Base-by-base conservation (phyloP, 2,113 vertebrate species). In the Enhydra lutris region DNA sequence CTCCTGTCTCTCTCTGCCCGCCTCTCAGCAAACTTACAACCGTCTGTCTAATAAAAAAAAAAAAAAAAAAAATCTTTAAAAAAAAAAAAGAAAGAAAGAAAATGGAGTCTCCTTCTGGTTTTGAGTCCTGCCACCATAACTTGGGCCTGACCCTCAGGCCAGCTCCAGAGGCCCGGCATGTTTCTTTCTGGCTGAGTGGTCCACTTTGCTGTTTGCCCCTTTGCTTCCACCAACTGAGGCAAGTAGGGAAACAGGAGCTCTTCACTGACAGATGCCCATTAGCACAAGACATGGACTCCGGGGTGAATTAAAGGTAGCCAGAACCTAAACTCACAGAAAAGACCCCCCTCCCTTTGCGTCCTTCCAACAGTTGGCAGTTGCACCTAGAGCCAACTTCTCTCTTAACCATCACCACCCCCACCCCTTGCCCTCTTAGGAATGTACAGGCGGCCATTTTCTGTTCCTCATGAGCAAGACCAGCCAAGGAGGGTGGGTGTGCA, bases 201-300 rank as follows among this genome's bases (percentile, higher is more conserved):
- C 80, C 39, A 34, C 86, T 91, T 93, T 94, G 90, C 91, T 15
- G 13, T 65, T 92, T 89, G 57, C 45, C 80, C 82, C 89, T 93
- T 80, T 50, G 83, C 76, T 96, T 96, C 91, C 88, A 98, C 90
- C 89, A 83, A 65, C 90, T 55, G 34, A 78, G 87, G 94, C 98
- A 96, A 97, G 87, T 97, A 97, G 96, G 93, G 98, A 96, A 98
- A 98, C 95, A 95, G n/a, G 98, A 98, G 95, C 84, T 98, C 82
- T 89, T 39, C 65, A 80, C 95, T 98, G 98, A 98, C 98, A 98
- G 98, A 98, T 87, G 94, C 97, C 98, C 93, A 71, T 98, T 97
- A 98, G 97, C 63, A 1, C 74, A 83, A 97, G 63, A 94, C 21
- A 73, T 81, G 63, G 95, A 97, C 97, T 98, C 95, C 0, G 63